phyloP scores from a whole-genome alignment of 2,888 invertebrate species.

The Aleiodes alternator region DNA sequence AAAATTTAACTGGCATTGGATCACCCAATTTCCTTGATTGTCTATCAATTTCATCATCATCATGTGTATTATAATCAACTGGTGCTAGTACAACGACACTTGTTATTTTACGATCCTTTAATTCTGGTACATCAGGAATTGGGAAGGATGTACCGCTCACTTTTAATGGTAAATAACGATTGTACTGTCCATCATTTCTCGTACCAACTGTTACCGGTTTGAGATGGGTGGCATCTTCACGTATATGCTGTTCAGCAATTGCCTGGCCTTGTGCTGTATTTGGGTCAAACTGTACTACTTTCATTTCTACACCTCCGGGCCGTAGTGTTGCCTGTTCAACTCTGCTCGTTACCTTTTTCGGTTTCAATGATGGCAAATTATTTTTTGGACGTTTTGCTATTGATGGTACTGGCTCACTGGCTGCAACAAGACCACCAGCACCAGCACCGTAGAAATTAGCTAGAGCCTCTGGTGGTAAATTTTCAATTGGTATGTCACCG shows the following conservation, averaged over 20 bases:
- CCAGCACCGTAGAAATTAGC: conserved; percentile 92
- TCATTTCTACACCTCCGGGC: conserved; percentile 85
- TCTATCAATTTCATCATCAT: conserved; percentile 65
- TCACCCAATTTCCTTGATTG: conserved; percentile 77
- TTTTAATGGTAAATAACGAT: conserved; percentile 89
- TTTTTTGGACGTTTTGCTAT: conserved; percentile 76
- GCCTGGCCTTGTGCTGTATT: conserved; percentile 84
- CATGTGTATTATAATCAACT: conserved; percentile 80
- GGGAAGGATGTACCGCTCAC: conserved; percentile 91
- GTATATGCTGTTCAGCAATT: conserved; percentile 84
- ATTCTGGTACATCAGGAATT: conserved; percentile 85
- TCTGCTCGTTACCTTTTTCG: conserved; percentile 62
- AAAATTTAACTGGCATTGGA: conserved; percentile 83
- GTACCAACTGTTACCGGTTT: conserved; percentile 82
- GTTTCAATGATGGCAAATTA: conserved; percentile 41
- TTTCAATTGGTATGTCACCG: conserved; percentile 89
- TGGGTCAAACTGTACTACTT: conserved; percentile 89
- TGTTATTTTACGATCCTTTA: conserved; percentile 86
- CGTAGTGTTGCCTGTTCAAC: conserved; percentile 73
- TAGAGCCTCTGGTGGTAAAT: conserved; percentile 88
- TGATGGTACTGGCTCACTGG: conserved; percentile 83
- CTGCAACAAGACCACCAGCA: conserved; percentile 83
- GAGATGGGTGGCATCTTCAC: conserved; percentile 83
- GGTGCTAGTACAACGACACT: conserved; percentile 92
- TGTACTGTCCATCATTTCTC: conserved; percentile 82